Base-by-base conservation (phyloP, 2,797 vertebrate species). In the Clangula hyemalis region DNA sequence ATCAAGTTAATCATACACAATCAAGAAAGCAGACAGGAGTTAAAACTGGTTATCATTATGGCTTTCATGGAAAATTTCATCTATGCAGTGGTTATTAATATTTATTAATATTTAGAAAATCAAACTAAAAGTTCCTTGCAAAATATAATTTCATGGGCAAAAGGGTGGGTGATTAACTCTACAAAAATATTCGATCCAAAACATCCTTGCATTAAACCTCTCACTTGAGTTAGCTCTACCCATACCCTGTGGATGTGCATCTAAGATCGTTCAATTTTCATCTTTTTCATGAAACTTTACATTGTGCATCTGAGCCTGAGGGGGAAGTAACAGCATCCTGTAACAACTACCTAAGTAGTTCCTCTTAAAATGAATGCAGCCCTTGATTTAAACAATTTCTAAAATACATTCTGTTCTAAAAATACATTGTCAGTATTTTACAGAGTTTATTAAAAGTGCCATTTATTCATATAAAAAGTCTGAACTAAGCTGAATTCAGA, bases 381-480 rank as follows among this genome's bases (percentile, higher is more conserved):
- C 97, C 97, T 97, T 93, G 87, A 96, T 95, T 93, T 20, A 82
- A 96, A 95, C 96, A 89, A 84, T 49, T 16, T 65, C 96, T 93
- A 97, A 98, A 97, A 97, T 94, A 89, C 83, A 95, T 95, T 95
- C 96, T 32, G 57, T 95, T 97, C 97, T 98, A 98, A 98, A 97
- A 98, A 97, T 95, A 96, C 95, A 97, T 60, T 82, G 83, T 96
- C 97, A 98, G 94, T 97, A 98, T 97, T 97, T 98, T 98, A 98
- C 96, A 98, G 96, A 96, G 93, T 97, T 95, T 98, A 97, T 98
- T 98, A 98, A 99, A 99, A 99, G 98, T 99, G 98, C 98, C 95
- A 87, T 97, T 98, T 93, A 92, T 88, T 94, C 85, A 85, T 98
- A 98, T 93, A 98, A 99, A 97, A 98, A 94, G 90, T 95, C 88